Conservation (phyloP, 2,797 vertebrate species). For the Nyctalus aviator region DNA sequence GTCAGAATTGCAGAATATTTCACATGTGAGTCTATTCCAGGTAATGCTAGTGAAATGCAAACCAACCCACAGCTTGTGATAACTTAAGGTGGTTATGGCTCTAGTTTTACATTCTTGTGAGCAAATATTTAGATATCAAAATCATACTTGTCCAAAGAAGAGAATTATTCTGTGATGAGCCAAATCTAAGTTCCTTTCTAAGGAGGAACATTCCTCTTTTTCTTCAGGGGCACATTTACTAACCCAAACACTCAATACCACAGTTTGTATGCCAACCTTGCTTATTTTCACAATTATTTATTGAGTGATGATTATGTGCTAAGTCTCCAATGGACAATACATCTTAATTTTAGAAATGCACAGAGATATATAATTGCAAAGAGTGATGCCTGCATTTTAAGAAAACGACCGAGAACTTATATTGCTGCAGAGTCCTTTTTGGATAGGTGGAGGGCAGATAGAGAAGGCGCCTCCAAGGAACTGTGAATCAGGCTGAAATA, state of each 20-base stretch:
- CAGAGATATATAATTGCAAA: background rate
- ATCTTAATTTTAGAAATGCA: conserved; percentile 8
- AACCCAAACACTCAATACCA: background rate
- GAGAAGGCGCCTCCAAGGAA: background rate
- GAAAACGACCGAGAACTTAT: background rate
- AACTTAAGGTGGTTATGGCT: background rate
- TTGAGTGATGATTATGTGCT: background rate
- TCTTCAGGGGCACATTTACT: background rate
- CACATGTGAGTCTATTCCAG: background rate
- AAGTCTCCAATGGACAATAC: background rate
- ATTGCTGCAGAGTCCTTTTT: background rate
- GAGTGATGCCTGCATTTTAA: background rate
- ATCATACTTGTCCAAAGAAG: background rate
- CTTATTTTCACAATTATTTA: conserved; percentile 15
- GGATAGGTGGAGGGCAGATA: background rate
- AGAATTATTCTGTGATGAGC: background rate
- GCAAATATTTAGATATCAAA: conserved; percentile 31
- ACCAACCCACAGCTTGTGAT: background rate
- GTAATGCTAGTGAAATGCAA: background rate
- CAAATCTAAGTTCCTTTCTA: conserved; percentile 12
- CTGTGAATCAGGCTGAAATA: background rate
- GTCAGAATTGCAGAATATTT: background rate
- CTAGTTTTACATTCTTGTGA: background rate
- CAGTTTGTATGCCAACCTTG: background rate
- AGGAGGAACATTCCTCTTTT: background rate